Evolutionary conservation across 2,113 vertebrate genomes (phyloP).

Genomic region (Rhombomys opimus): DNA sequence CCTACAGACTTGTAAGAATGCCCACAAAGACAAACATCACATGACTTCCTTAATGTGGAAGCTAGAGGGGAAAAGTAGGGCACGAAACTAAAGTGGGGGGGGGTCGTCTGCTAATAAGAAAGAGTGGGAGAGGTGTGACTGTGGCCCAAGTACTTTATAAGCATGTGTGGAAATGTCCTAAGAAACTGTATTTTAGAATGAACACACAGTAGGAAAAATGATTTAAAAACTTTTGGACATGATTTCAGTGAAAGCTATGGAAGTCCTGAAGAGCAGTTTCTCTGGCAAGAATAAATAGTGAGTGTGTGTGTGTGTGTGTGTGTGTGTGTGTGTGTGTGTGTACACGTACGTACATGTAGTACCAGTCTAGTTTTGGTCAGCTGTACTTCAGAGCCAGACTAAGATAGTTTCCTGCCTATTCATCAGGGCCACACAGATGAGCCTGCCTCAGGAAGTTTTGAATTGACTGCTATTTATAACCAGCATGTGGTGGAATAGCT

Average conservation of each 20-base stretch:
- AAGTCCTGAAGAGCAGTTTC: conserved; percentile 17
- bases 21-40: not conserved
- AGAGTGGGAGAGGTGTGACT: not conserved
- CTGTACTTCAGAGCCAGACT: conserved; percentile 7
- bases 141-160: not conserved
- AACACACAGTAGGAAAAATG: not conserved
- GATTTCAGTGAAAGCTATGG: conserved; percentile 6
- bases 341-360: not conserved
- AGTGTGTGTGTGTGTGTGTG: not conserved
- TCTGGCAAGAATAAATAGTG: not conserved
- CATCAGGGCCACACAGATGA: conserved; percentile 77
- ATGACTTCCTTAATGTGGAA: not conserved
- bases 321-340: not conserved
- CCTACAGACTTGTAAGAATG: not conserved
- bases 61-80: not conserved
- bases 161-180: not conserved
- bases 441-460: conserved; percentile 84
- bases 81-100: not conserved
- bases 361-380: conserved; percentile 11
- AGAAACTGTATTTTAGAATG: not conserved
- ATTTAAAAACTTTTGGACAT: not conserved
- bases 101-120: not conserved
- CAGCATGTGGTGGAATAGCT: conserved; percentile 10
- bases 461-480: conserved; percentile 81
- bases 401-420: conserved; percentile 81